Evolutionary conservation across 2,113 vertebrate genomes (phyloP), one percentile per base, ranked within the genome.

Genomic region (Takifugu bimaculatus): DNA sequence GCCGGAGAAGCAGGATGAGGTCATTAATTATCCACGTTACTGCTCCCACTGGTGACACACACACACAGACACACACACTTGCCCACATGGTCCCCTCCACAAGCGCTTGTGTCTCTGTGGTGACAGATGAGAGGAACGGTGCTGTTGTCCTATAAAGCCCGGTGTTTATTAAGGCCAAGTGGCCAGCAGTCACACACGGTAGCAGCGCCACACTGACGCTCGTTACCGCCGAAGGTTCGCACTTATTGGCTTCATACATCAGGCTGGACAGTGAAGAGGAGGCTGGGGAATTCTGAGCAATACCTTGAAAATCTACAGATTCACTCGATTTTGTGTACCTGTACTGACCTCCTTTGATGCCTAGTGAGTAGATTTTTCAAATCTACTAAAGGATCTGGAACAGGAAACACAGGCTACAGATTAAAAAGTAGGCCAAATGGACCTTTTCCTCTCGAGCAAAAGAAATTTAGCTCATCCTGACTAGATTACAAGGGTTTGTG

Each of bases 11-110:
- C 74, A 67, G 66, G 75, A 77, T 80, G 72, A 83, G 80, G 71
- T 81, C 80, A 88, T 85, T 81, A 86, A 88, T 88, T 84, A 87
- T 82, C 80, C 61, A 86, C 47, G 60, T 74, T 68, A 65, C 52
- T 39, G 35, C 35, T 51, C 48, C 29, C 55, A 50, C 66, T 61
- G 69, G 66, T 70, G 72, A 59, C 47, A 29, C 49, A 45, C 52
- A 63, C 51, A 55, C 58, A 44, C 62, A 55, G 49, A 63, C 54
- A 56, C 45, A 26, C 59, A 48, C 61, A 53, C 54, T 57, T 62
- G 28, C 57, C 68, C 74, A 86, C 82, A 76, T 84, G 71, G 60
- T 72, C 54, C 69, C 48, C 50, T 63, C 53, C 57, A 57, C 43
- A 20, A 63, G 45, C 60, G 14, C 42, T n/a, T 6, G 27, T 1